These are phyloP conservation scores for Phenganax marumi DNA, from an alignment of 92 coral and sea anemone species.

Conservation along the genomic window DNA sequence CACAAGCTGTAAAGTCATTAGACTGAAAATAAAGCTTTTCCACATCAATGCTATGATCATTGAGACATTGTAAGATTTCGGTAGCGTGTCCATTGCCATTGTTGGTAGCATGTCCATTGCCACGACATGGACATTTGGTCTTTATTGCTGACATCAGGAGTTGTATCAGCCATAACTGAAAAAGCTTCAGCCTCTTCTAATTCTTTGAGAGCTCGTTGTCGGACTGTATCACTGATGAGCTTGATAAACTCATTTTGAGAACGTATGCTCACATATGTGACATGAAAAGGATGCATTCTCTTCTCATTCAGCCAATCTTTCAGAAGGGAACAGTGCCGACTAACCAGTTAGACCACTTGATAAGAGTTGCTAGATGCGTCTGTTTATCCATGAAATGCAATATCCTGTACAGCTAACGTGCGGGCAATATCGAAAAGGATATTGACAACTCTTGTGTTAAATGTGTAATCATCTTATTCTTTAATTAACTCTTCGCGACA, in stretches of 20 bases:
- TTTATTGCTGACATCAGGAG: conserved; percentile 37
- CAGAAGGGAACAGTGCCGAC: conserved; percentile 17
- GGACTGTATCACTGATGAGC: conserved; percentile 32
- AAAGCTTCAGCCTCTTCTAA: conserved; percentile 30
- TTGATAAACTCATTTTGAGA: conserved; percentile 30
- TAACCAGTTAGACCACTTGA: conserved; percentile 19
- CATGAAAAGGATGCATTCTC: conserved; percentile 33
- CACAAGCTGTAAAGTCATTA: conserved; percentile 27
- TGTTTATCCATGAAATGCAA: conserved; percentile 27
- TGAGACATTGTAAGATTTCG: conserved; percentile 26
- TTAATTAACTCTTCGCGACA: conserved; percentile 14
- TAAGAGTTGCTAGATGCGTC: conserved; percentile 21
- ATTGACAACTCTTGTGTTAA: conserved; percentile 16
- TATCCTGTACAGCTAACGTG: conserved; percentile 22
- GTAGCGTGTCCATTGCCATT: conserved; percentile 34
- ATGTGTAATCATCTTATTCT: conserved; percentile 16
- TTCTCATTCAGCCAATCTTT: conserved; percentile 23
- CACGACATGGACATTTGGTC: conserved; percentile 30
- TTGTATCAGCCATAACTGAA: conserved; percentile 39
- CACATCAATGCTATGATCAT: conserved; percentile 28
- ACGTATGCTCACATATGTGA: conserved; percentile 8
- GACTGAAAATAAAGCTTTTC: conserved; percentile 36
- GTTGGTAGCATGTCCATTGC: too few relatives aligned
- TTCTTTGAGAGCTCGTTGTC: conserved; percentile 5
- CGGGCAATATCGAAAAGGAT: conserved; percentile 18